phyloP scores from a whole-genome alignment of 2,888 invertebrate species.

The Xanthorhoe designata region DNA sequence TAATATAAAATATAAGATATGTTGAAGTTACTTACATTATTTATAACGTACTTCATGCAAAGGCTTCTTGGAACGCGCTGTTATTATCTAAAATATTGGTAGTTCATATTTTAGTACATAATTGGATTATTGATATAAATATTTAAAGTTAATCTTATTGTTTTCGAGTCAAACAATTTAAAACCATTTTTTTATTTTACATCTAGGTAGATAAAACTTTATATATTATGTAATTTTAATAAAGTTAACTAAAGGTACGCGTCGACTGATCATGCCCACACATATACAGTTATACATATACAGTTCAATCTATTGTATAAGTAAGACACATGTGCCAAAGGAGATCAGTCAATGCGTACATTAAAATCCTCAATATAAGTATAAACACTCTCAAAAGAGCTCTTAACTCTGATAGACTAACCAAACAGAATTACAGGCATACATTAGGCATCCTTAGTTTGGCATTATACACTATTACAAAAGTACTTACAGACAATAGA shows the following conservation, averaged over 20 bases:
- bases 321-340: too few species aligned
- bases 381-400: too few species aligned
- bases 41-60: conserved; percentile 1
- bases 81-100: conserved; percentile 2
- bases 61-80: conserved; percentile 21
- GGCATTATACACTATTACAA: too few species aligned
- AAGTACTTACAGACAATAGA: too few species aligned
- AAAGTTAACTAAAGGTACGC: not conserved
- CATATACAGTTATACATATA: not conserved
- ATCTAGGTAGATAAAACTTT: not conserved
- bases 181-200: not conserved
- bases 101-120: not conserved
- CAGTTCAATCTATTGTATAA: too few species aligned
- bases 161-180: not conserved
- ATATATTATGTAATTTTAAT: not conserved
- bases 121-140: not conserved
- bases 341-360: too few species aligned
- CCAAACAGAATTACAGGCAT: too few species aligned
- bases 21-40: conserved; percentile 13
- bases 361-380: too few species aligned
- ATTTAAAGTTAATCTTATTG: not conserved
- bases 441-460: too few species aligned
- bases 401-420: too few species aligned
- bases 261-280: not conserved
- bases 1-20: conserved; percentile 17